Evolutionary conservation across 2,113 vertebrate genomes (phyloP), one percentile per base, ranked within the genome.

Genomic region (Strix uralensis): DNA sequence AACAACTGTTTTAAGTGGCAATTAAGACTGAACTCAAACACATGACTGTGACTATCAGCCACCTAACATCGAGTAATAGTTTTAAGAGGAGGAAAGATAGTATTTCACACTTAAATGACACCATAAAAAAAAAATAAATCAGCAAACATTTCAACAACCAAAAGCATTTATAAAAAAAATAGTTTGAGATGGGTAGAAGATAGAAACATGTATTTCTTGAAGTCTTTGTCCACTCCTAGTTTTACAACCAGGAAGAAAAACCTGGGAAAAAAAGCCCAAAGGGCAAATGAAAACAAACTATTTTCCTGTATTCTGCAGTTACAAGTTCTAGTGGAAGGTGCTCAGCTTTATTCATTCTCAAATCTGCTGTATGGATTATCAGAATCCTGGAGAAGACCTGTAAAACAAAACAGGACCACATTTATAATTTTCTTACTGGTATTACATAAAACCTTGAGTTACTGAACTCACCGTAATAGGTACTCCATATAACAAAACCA

Each of bases 341-440:
- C 49, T 65, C 69, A 58, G 58, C 65, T 96, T 98, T 94, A 99
- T 61, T 99, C 98, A 67, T 99, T 99, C 94, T 99, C 99, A 92
- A 98, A 99, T 98, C 98, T 98, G 97, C 98, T 99, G 97, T 99
- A 99, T 1, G 98, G 98, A 91, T 99, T 98, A 97, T 99, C 99
- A 73, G 98, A 98, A 96, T 99, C 98, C 26, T 98, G 97, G 9
- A 99, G 96, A 88, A 99, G 98, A 95, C 98, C 99, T 99, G 97
- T 51, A 97, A 97, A 82, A 95, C 8, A 93, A 82, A 97, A 91
- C 69, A 89, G 40, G 36, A 95, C 19, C 70, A 20, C 7, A 61
- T 82, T 88, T 62, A 91, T 84, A 9, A 94, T 80, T 97, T 85
- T 70, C 54, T 78, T 90, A 78, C 27, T 25, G 42, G n/a, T 34